These are phyloP conservation scores for Paracentrotus lividus DNA, from an alignment of 53 echinoderm and acorn worm species.

Conservation along the genomic window DNA sequence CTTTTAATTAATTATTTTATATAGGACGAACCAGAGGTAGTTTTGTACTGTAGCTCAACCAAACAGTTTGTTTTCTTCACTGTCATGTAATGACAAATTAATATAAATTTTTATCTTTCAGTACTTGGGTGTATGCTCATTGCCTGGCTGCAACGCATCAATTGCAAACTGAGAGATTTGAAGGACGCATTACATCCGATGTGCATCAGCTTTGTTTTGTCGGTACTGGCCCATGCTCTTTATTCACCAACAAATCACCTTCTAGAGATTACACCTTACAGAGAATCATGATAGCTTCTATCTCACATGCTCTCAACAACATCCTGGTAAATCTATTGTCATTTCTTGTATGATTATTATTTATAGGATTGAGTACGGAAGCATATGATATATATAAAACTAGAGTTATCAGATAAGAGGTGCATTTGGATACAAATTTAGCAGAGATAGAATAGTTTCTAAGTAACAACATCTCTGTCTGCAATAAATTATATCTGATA, in stretches of 20 bases:
- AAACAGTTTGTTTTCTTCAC: too few species aligned
- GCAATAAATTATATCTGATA: too few species aligned
- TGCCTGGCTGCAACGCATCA: conserved; percentile 75
- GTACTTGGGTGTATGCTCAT: conserved; percentile 79
- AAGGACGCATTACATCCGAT: conserved; percentile 90
- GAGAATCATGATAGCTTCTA: conserved; percentile 92
- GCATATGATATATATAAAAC: too few species aligned
- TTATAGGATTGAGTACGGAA: too few species aligned
- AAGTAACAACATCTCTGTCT: too few species aligned
- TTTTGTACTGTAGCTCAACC: too few species aligned
- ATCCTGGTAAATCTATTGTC: conserved; percentile 92
- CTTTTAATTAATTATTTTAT: too few species aligned
- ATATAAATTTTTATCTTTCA: background rate
- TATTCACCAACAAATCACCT: conserved; percentile 84
- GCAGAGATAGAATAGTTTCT: too few species aligned
- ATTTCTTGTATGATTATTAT: too few species aligned
- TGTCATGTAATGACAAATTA: background rate
- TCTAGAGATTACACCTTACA: conserved; percentile 85
- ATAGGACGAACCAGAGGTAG: too few species aligned
- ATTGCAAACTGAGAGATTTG: conserved; percentile 79
- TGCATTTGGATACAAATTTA: too few species aligned
- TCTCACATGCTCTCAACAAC: conserved; percentile 77
- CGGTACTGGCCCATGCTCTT: conserved; percentile 79
- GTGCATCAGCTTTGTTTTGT: conserved; percentile 88
- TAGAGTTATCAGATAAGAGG: too few species aligned